phyloP scores from a whole-genome alignment of 2,797 vertebrate species.

The Falco novaeseelandiae region DNA sequence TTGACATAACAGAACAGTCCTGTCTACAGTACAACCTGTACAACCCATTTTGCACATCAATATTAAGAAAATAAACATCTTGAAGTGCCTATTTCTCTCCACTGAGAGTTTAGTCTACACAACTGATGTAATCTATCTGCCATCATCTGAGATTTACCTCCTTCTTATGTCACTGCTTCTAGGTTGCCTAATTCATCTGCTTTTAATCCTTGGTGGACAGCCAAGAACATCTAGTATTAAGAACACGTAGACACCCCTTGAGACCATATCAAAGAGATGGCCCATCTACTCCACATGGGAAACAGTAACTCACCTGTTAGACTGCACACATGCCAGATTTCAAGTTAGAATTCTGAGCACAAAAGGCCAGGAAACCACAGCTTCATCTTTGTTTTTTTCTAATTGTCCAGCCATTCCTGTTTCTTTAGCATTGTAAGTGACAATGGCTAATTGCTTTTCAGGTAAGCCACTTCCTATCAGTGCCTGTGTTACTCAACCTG shows the following conservation, averaged over 20 bases:
- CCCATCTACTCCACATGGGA: background rate
- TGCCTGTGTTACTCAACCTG: background rate
- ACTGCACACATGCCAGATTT: background rate
- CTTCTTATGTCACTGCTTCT: background rate
- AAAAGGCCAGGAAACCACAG: background rate
- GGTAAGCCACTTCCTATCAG: background rate
- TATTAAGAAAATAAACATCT: background rate
- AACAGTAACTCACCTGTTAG: background rate
- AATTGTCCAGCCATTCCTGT: background rate
- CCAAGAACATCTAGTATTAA: background rate
- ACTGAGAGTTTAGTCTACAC: background rate
- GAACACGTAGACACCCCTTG: background rate
- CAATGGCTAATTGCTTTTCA: background rate
- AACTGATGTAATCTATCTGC: background rate
- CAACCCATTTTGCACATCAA: background rate
- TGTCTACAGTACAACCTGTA: background rate
- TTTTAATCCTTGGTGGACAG: background rate
- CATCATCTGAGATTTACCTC: background rate
- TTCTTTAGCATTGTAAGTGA: background rate
- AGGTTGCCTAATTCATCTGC: background rate
- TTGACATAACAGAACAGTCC: background rate
- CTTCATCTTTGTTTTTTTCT: background rate
- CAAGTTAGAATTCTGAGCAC: background rate
- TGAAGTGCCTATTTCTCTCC: background rate
- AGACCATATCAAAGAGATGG: background rate